A percentile compares a stretch with the other conserved stretches of the same genome.
Conservation (phyloP, 1,140 invertebrate genomes). For the Drosophila mauritiana region DNA sequence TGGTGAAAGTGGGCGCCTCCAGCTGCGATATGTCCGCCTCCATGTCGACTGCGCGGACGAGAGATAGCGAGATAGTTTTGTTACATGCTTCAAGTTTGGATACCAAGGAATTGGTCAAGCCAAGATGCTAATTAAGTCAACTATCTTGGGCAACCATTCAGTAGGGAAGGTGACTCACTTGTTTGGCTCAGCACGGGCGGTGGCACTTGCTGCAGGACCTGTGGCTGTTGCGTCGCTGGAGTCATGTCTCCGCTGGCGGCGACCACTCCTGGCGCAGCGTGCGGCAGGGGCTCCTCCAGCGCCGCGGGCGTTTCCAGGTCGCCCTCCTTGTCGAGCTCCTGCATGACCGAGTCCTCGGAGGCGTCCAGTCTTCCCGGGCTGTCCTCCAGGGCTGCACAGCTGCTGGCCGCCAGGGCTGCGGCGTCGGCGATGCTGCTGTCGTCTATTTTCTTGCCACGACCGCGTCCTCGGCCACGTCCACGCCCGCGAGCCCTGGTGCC, state of each 20-base stretch:
- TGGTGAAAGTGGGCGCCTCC: slow-evolving; percentile 95
- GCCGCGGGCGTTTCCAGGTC: slow-evolving; percentile 48
- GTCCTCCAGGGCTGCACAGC: slow-evolving; percentile 51
- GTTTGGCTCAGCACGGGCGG: slow-evolving; percentile 57
- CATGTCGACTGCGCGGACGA: slow-evolving; percentile 88
- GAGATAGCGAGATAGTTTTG: neutral
- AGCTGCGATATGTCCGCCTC: slow-evolving; percentile 95
- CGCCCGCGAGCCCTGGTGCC: slow-evolving; percentile 86
- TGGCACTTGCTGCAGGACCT: slow-evolving; percentile 39
- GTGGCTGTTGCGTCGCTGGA: slow-evolving; percentile 26
- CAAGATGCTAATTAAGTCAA: neutral
- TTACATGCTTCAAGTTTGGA: neutral
- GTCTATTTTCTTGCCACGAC: slow-evolving; percentile 89
- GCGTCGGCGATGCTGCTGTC: slow-evolving; percentile 87
- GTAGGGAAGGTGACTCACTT: slow-evolving; percentile 38
- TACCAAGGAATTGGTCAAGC: neutral
- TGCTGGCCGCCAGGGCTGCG: slow-evolving; percentile 24
- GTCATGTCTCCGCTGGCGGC: slow-evolving; percentile 23
- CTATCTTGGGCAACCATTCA: neutral
- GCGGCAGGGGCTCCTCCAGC: slow-evolving; percentile 27
- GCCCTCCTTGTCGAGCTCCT: slow-evolving; percentile 58
- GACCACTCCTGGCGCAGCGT: slow-evolving; percentile 30
- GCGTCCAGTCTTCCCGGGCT: slow-evolving; percentile 58
- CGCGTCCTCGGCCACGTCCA: slow-evolving; percentile 89
- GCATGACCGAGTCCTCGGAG: slow-evolving; percentile 52